Conservation (phyloP, 2,888 invertebrate genomes). For the Epirrhoe alternata region DNA sequence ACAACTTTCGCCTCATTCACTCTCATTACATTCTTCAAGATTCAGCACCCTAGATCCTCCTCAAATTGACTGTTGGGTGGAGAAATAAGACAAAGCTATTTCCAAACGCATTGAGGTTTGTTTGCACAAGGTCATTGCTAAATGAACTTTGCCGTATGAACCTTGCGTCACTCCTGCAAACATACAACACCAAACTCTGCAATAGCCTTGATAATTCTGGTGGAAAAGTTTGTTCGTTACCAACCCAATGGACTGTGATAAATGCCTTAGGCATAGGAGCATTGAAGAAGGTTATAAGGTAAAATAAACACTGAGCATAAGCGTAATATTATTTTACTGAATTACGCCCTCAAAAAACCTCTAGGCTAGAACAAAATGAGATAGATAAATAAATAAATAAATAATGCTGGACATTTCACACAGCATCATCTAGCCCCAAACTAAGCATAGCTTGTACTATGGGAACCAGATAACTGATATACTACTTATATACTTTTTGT, state of each 20-base stretch:
- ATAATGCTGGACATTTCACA: too few species aligned
- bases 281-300: neutral
- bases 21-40: neutral
- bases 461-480: too few species aligned
- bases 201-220: neutral
- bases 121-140: neutral
- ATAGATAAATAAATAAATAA: too few species aligned
- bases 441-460: too few species aligned
- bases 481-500: too few species aligned
- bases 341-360: constrained; percentile 9
- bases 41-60: neutral
- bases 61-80: neutral
- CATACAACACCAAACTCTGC: neutral
- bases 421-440: too few species aligned
- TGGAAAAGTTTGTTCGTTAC: neutral
- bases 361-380: constrained; percentile 25
- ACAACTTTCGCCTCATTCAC: too few species aligned
- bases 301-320: neutral
- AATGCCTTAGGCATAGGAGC: neutral
- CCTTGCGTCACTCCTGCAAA: neutral
- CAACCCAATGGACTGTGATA: neutral
- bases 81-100: neutral
- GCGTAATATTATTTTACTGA: neutral
- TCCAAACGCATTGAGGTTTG: neutral
- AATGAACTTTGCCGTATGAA: constrained; percentile 1